Conservation (phyloP, 2,797 vertebrate species). For the Pseudocheirus occidentalis region DNA sequence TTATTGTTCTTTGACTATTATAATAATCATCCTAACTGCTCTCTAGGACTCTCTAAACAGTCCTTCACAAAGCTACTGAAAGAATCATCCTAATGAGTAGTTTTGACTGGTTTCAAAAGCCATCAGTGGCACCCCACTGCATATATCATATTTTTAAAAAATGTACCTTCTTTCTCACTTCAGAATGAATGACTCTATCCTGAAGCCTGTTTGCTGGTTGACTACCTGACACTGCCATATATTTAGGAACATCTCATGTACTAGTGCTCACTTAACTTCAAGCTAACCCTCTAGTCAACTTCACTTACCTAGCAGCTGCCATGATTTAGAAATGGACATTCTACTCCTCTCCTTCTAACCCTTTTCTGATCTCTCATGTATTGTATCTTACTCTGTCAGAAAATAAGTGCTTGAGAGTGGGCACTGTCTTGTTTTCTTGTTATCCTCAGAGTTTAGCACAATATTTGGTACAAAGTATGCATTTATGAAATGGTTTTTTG, state of each 20-base stretch:
- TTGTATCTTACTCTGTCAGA: background rate
- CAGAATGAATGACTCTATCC: background rate
- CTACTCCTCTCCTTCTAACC: background rate
- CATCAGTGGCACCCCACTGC: background rate
- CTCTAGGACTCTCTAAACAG: background rate
- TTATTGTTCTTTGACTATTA: background rate
- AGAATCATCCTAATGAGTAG: background rate
- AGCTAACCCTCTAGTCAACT: background rate
- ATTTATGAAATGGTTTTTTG: slow-evolving; percentile 31
- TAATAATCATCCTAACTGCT: background rate
- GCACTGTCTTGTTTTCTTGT: background rate
- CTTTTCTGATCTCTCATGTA: background rate
- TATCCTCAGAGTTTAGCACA: background rate
- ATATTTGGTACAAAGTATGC: slow-evolving; percentile 2
- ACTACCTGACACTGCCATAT: background rate
- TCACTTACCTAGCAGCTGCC: background rate
- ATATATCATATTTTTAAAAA: background rate
- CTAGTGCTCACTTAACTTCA: background rate
- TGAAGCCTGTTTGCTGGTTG: background rate
- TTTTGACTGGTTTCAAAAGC: background rate
- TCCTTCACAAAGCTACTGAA: background rate
- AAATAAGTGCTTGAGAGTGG: background rate
- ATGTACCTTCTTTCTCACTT: background rate
- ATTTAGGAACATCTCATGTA: background rate
- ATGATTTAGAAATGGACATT: background rate